Conservation (phyloP, 2,113 vertebrate species). For the Monopterus albus region DNA sequence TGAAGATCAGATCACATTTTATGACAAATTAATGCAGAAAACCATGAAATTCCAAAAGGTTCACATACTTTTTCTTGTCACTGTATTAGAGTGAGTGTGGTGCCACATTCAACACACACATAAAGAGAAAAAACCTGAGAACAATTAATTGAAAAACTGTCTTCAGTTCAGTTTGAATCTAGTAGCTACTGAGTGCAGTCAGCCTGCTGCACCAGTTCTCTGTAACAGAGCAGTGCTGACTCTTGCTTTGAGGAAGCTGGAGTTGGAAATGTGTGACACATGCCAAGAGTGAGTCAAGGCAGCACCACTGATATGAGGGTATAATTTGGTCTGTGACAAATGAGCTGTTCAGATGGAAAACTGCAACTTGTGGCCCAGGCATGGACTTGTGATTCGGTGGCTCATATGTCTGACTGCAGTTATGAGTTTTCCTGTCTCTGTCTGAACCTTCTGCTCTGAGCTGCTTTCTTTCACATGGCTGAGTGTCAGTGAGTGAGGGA, state of each 20-base stretch:
- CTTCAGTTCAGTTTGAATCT: background rate
- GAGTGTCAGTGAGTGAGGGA: slow-evolving; percentile 13
- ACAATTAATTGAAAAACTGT: too few relatives aligned
- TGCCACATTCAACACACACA: too few relatives aligned
- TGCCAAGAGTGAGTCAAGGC: slow-evolving; percentile 32
- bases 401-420: slow-evolving; percentile 29
- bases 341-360: slow-evolving; percentile 39
- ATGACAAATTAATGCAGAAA: too few relatives aligned
- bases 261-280: slow-evolving; percentile 21
- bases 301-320: slow-evolving; percentile 19
- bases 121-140: too few relatives aligned
- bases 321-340: slow-evolving; percentile 18
- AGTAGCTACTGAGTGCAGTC: background rate
- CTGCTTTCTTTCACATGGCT: slow-evolving; percentile 6
- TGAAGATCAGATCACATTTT: too few relatives aligned
- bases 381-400: slow-evolving; percentile 24
- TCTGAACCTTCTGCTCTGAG: background rate
- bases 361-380: slow-evolving; percentile 33
- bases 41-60: too few relatives aligned
- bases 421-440: slow-evolving; percentile 10
- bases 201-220: background rate
- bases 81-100: too few relatives aligned
- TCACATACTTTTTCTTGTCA: too few relatives aligned
- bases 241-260: slow-evolving; percentile 19
- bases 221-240: background rate